Evolutionary conservation across 1,140 invertebrate genomes (phyloP).

Genomic region (Drosophila kurseongensis): DNA sequence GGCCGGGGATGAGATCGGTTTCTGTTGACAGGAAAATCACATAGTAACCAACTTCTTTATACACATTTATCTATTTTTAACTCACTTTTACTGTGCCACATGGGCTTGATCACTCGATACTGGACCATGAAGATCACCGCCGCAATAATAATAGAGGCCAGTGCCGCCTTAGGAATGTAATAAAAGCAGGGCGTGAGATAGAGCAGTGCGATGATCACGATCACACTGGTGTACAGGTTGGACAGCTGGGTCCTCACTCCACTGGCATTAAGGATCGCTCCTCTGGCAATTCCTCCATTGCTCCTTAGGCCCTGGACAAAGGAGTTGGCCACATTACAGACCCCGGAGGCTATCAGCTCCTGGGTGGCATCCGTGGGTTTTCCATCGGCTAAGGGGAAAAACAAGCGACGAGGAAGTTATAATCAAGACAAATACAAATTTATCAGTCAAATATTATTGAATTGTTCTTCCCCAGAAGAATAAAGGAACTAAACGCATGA

Average conservation of each 20-base stretch:
- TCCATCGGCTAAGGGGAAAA: constrained; percentile 86
- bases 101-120: constrained; percentile 90
- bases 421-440: neutral
- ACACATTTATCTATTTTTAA: constrained; percentile 86
- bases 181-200: constrained; percentile 92
- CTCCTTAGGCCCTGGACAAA: constrained; percentile 95
- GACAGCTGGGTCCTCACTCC: constrained; percentile 94
- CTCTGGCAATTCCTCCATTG: constrained; percentile 92
- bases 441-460: no score
- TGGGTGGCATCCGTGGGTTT: constrained; percentile 93
- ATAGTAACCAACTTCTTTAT: neutral
- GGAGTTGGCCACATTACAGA: constrained; percentile 94
- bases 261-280: constrained; percentile 95
- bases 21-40: constrained; percentile 85
- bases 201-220: constrained; percentile 90
- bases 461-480: neutral
- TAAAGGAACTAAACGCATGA: neutral
- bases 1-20: constrained; percentile 92
- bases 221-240: constrained; percentile 89
- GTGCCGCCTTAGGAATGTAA: constrained; percentile 92
- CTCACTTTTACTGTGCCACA: constrained; percentile 93
- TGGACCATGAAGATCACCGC: constrained; percentile 95
- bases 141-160: constrained; percentile 92
- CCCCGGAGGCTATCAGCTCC: constrained; percentile 93
- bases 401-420: neutral